A percentile compares a stretch with the other conserved stretches of the same genome.
Conservation (phyloP, 2,888 invertebrate species). For the Molorchus minor region DNA sequence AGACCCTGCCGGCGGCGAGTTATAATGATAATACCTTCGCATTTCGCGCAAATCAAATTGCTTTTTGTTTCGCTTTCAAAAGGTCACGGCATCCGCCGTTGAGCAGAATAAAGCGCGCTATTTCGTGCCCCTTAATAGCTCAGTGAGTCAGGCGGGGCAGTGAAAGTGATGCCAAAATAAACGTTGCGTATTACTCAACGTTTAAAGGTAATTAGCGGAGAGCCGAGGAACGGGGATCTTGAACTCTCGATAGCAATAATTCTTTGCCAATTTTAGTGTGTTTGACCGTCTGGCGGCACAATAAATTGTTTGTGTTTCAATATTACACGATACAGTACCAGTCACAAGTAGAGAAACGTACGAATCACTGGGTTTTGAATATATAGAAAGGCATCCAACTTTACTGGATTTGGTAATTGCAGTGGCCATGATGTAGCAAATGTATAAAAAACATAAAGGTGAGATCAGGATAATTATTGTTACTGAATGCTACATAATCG, state of each 20-base stretch:
- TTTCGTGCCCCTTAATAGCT: conserved; percentile 13
- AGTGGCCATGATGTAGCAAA: too few species aligned
- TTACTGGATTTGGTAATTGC: too few species aligned
- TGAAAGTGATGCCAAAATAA: conserved; percentile 32
- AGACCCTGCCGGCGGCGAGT: too few species aligned
- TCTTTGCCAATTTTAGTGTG: conserved; percentile 36
- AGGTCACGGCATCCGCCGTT: conserved; percentile 1
- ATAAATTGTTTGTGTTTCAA: background rate
- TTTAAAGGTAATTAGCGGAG: conserved; percentile 34
- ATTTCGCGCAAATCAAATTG: background rate
- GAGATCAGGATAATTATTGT: too few species aligned
- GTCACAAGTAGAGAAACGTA: conserved; percentile 22
- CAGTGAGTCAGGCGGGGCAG: conserved; percentile 14
- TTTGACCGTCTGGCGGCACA: conserved; percentile 33
- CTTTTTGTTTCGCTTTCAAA: conserved; percentile 3
- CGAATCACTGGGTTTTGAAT: too few species aligned
- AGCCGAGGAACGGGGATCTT: conserved; percentile 35
- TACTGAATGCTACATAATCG: too few species aligned
- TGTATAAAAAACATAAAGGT: too few species aligned
- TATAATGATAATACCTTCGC: background rate
- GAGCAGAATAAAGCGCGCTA: conserved; percentile 8
- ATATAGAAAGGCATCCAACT: too few species aligned
- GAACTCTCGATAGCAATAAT: conserved; percentile 35
- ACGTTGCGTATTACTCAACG: conserved; percentile 21
- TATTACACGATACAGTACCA: conserved; percentile 22